Conservation (phyloP, 2,797 vertebrate genomes). For the Diplodus puntazzo region DNA sequence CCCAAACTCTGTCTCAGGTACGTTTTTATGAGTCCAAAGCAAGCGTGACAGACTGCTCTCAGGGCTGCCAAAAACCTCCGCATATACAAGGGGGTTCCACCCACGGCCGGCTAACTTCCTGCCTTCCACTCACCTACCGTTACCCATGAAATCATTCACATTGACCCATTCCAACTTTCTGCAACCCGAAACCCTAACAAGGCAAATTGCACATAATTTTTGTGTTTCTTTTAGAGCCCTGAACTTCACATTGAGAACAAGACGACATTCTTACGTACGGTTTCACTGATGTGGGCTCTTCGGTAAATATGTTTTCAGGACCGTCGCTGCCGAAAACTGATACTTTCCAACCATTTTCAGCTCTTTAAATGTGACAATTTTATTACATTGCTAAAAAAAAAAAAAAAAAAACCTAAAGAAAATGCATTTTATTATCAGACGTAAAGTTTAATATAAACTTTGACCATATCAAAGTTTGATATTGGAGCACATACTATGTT, state of each 20-base stretch:
- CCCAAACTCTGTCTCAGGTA: constrained; percentile 79
- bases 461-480: neutral
- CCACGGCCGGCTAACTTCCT: constrained; percentile 66
- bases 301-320: constrained; percentile 10
- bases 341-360: constrained; percentile 43
- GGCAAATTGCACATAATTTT: constrained; percentile 73
- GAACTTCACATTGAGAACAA: constrained; percentile 58
- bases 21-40: constrained; percentile 77
- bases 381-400: constrained; percentile 17
- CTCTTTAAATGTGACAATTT: constrained; percentile 44
- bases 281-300: constrained; percentile 52
- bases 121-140: constrained; percentile 74
- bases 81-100: constrained; percentile 64
- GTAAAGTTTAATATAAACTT: constrained; percentile 24
- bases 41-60: constrained; percentile 72
- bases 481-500: neutral
- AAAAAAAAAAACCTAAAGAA: constrained; percentile 8
- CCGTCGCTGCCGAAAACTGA: constrained; percentile 32
- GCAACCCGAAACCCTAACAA: constrained; percentile 78
- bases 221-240: constrained; percentile 62
- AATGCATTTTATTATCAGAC: neutral
- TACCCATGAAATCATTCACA: constrained; percentile 77
- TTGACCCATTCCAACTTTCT: constrained; percentile 72
- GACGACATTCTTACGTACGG: constrained; percentile 50
- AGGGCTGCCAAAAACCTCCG: constrained; percentile 67